These are phyloP conservation scores for Apoda limacodes DNA, from an alignment of 2,888 invertebrate species.

Conservation along the genomic window DNA sequence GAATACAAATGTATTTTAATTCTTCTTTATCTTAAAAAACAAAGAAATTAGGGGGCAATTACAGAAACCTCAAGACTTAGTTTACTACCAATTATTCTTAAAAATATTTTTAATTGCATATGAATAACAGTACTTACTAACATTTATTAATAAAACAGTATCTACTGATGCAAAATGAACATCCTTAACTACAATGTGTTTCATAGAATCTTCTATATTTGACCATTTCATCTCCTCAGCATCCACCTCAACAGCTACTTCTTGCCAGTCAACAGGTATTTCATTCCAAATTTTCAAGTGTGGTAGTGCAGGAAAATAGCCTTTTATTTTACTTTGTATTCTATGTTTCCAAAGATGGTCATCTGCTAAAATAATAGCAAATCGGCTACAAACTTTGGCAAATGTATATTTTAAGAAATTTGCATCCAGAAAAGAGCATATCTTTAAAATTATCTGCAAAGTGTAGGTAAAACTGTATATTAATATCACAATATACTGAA, in stretches of 20 bases:
- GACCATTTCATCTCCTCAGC: constrained; percentile 68
- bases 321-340: constrained; percentile 50
- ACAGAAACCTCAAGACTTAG: too few relatives aligned
- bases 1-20: too few relatives aligned
- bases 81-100: too few relatives aligned
- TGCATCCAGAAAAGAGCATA: constrained; percentile 70
- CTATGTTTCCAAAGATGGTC: constrained; percentile 68
- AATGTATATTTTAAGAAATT: constrained; percentile 62
- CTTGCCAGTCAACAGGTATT: constrained; percentile 62
- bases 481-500: background rate
- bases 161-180: constrained; percentile 72
- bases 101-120: background rate
- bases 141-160: constrained; percentile 67
- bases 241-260: constrained; percentile 72
- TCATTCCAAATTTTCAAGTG: constrained; percentile 43
- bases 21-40: too few relatives aligned
- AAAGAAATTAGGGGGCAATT: too few relatives aligned
- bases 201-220: constrained; percentile 48
- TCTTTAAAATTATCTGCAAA: constrained; percentile 70
- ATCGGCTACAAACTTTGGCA: constrained; percentile 66
- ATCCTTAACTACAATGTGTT: constrained; percentile 59
- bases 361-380: constrained; percentile 67
- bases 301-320: constrained; percentile 47
- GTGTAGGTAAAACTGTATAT: background rate
- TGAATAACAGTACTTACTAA: constrained; percentile 30